Evolutionary conservation across 1,140 invertebrate genomes (phyloP).

Genomic region (Drosophila subpulchrella): DNA sequence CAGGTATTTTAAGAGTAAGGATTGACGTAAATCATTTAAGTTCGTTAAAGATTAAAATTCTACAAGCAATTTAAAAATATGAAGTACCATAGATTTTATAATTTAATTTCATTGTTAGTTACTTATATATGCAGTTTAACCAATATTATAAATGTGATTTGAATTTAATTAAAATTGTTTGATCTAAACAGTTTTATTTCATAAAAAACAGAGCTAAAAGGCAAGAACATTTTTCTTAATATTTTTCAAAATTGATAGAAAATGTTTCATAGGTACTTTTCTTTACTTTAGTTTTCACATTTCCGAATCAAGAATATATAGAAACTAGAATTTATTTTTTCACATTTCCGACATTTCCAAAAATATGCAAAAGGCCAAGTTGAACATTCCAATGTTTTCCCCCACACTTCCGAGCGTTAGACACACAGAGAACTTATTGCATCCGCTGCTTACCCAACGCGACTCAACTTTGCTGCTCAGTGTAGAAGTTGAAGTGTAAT

Average conservation of each 20-base stretch:
- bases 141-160: too few relatives aligned
- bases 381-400: neutral
- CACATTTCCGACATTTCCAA: too few relatives aligned
- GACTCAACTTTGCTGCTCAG: slow-evolving; percentile 25
- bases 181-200: too few relatives aligned
- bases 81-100: neutral
- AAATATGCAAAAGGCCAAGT: neutral
- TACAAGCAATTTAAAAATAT: neutral
- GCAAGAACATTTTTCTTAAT: too few relatives aligned
- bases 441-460: slow-evolving; percentile 8
- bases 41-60: neutral
- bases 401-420: neutral
- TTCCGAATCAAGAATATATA: too few relatives aligned
- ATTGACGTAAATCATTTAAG: neutral
- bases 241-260: too few relatives aligned
- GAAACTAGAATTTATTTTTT: too few relatives aligned
- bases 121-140: too few relatives aligned
- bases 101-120: neutral
- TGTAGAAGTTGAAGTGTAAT: slow-evolving; percentile 60
- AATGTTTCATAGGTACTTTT: too few relatives aligned
- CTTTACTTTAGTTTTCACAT: too few relatives aligned
- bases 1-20: neutral
- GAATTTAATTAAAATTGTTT: too few relatives aligned
- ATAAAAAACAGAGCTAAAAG: too few relatives aligned
- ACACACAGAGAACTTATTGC: slow-evolving; percentile 5